Conservation (phyloP, 92 coral and sea anemone genomes). For the Meandrina meandrites region DNA sequence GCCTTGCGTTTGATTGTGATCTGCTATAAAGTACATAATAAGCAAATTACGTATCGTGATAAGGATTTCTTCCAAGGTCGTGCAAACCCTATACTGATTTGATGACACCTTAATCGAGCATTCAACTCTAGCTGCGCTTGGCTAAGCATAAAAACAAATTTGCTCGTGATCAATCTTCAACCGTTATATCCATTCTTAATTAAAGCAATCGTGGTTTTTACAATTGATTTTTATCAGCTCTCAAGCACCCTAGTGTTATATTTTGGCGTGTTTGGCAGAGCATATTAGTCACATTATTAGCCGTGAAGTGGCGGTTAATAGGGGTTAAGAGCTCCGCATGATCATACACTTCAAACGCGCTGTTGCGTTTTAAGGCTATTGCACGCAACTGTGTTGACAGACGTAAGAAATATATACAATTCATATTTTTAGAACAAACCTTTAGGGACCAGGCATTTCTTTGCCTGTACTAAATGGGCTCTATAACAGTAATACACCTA, state of each 20-base stretch:
- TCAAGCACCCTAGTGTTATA: slow-evolving; percentile 11
- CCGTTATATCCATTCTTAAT: background rate
- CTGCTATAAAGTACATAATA: background rate
- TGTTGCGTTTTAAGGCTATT: background rate
- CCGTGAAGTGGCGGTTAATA: background rate
- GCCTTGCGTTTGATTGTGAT: background rate
- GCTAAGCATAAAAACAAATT: slow-evolving; percentile 10
- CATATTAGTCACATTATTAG: background rate
- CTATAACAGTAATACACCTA: background rate
- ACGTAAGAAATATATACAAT: background rate
- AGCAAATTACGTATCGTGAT: background rate
- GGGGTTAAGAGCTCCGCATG: background rate
- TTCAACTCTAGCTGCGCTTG: background rate
- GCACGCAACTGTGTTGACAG: slow-evolving; percentile 9
- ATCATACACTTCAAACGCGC: background rate
- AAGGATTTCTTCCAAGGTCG: background rate
- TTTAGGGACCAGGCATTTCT: background rate
- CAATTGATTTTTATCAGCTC: slow-evolving; percentile 1
- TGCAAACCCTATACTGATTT: background rate
- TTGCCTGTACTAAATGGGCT: background rate
- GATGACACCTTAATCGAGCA: background rate
- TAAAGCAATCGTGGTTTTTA: slow-evolving; percentile 1
- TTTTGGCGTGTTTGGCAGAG: slow-evolving; percentile 5
- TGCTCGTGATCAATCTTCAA: slow-evolving; percentile 1
- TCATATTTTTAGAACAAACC: background rate